Evolutionary conservation across 1,140 invertebrate species (phyloP).

Genomic region (Pollicipes pollicipes): DNA sequence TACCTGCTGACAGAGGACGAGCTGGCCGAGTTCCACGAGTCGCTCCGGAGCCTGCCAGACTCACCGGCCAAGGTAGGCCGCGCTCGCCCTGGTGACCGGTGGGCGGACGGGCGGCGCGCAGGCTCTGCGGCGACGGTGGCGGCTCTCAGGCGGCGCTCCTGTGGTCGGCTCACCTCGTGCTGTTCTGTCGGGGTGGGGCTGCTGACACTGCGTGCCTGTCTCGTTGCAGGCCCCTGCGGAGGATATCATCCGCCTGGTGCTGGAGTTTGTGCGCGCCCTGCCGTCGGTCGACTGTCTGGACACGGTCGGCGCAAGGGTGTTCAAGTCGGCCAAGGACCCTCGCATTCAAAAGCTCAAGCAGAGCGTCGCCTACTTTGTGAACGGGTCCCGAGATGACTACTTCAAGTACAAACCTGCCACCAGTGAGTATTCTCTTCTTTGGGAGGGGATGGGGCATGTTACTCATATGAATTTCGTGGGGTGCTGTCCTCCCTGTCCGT

Average conservation of each 20-base stretch:
- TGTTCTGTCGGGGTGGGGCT: too few species aligned
- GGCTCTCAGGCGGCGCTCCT: neutral
- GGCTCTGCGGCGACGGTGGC: too few species aligned
- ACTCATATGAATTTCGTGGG: too few species aligned
- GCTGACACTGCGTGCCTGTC: too few species aligned
- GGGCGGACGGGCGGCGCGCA: too few species aligned
- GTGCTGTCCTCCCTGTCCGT: too few species aligned
- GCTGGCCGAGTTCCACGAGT: slow-evolving; percentile 44
- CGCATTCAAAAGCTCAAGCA: slow-evolving; percentile 51
- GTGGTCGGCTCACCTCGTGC: too few species aligned
- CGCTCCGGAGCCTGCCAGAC: slow-evolving; percentile 21
- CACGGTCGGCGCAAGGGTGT: slow-evolving; percentile 48
- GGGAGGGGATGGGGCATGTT: too few species aligned
- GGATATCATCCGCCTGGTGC: slow-evolving; percentile 40
- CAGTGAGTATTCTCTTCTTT: too few species aligned
- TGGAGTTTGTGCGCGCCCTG: slow-evolving; percentile 51
- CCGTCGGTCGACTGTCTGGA: slow-evolving; percentile 50
- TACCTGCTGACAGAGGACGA: slow-evolving; percentile 59
- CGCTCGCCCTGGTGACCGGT: too few species aligned
- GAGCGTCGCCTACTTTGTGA: slow-evolving; percentile 70
- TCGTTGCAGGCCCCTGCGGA: too few species aligned
- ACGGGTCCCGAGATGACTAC: slow-evolving; percentile 23
- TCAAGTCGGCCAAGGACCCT: slow-evolving; percentile 43
- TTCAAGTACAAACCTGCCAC: neutral
- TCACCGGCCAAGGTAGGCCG: neutral